Base-by-base conservation (phyloP, 2,888 invertebrate species). In the Machimus rusticus region DNA sequence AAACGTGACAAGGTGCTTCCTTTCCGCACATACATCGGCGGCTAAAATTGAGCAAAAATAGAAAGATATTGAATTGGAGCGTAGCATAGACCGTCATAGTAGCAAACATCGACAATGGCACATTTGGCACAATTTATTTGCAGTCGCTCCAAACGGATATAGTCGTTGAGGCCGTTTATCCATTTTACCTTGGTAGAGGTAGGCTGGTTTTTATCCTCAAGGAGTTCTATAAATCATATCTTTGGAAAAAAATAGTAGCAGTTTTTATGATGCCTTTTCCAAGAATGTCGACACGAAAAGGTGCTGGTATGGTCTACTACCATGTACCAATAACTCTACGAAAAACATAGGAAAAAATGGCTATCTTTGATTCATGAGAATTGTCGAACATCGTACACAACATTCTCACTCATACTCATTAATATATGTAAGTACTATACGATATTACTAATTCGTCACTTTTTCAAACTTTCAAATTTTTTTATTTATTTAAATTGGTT, bases 1-100 rank as follows among this genome's bases (percentile, higher is more conserved):
- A 85, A 87, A 87, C 86, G 85, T 79, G 86, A 87, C 86, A 87
- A 43, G 74, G 78, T 78, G 78, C 46, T 78, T 39, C 78, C 43
- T 55, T 28, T 12, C 23, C 28, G 14, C 28, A 76, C 76, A 76
- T 76, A 39, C 76, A 76, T 76, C 2, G n/a, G 76, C 8, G 6
- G 16, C 37, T n/a, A 9, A 76, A 76, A 34, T 76, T 1, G 78
- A 78, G 31, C 55, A 34, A 46, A 81, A 81, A 81, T 81, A 81
- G 81, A 55, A 55, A 81, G n/a, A 55, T 31, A 81, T 31, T 51
- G 28, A 46, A 51, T 31, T 16, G 28, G 81, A 76, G 19, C 76
- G 57, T 57, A 57, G 6, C 8, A n/a, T n/a, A 57, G 57, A 9
- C 57, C 57, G 66, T 66, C 23, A 66, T 66, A 66, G 66, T 66